These are phyloP conservation scores for Acleris sparsana DNA, from an alignment of 2,888 invertebrate species.

Conservation along the genomic window DNA sequence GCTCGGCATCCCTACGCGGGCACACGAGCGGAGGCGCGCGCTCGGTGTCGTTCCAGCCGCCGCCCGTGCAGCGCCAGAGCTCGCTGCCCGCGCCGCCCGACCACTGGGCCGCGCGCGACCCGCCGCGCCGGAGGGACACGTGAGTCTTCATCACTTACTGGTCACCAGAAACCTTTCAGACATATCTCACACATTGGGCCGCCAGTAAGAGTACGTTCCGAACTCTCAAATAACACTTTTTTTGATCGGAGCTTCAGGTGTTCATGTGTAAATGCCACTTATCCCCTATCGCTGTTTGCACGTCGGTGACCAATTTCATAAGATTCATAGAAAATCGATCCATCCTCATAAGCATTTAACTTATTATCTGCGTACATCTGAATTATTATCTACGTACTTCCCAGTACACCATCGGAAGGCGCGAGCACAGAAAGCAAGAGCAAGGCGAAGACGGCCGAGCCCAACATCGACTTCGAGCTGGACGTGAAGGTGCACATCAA, in stretches of 20 bases:
- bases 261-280: no score
- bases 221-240: no score
- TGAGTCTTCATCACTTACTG: not conserved
- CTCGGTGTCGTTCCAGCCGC: constrained; percentile 58
- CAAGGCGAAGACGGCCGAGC: constrained; percentile 88
- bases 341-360: no score
- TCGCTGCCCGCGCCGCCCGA: constrained; percentile 90
- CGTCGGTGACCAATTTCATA: no score
- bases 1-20: constrained; percentile 84
- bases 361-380: no score
- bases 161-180: no score
- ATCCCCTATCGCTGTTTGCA: no score
- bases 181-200: no score
- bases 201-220: no score
- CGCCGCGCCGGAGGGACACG: constrained; percentile 51
- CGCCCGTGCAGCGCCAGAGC: constrained; percentile 85
- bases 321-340: no score
- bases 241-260: no score
- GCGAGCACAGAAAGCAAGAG: constrained; percentile 56
- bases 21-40: constrained; percentile 43
- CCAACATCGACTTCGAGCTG: constrained; percentile 97
- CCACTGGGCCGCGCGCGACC: constrained; percentile 77
- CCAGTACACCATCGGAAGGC: constrained; percentile 13
- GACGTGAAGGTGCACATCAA: constrained; percentile 98
- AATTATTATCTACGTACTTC: no score